A percentile compares a stretch with the other conserved stretches of the same genome.
phyloP scores from a whole-genome alignment of 1,140 invertebrate genomes.

The Calliphora vicina region DNA sequence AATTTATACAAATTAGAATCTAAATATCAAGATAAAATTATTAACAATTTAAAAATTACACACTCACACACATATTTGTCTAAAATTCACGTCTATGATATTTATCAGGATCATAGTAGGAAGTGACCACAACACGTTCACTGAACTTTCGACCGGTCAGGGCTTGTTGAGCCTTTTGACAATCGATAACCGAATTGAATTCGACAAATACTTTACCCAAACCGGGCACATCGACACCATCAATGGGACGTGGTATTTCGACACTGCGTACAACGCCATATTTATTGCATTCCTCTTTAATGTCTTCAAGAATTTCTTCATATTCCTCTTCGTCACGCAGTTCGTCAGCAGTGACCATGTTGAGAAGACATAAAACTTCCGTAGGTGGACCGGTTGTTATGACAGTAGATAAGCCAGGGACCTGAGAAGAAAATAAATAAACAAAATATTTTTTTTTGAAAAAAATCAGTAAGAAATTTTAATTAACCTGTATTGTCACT shows the following conservation, averaged over 20 bases:
- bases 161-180: constrained; percentile 98
- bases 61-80: constrained; percentile 51
- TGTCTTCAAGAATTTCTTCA: constrained; percentile 98
- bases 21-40: not conserved
- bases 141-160: constrained; percentile 98
- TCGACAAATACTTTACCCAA: constrained; percentile 99
- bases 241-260: constrained; percentile 97
- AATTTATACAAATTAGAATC: too few species aligned
- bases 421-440: constrained; percentile 66
- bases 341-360: constrained; percentile 99
- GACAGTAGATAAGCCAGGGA: constrained; percentile 88
- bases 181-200: constrained; percentile 95
- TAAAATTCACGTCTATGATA: constrained; percentile 99
- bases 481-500: constrained; percentile 71
- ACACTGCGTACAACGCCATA: constrained; percentile 95
- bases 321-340: constrained; percentile 98
- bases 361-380: constrained; percentile 96
- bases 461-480: too few species aligned
- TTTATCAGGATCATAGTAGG: constrained; percentile 94
- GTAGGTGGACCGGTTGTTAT: constrained; percentile 91
- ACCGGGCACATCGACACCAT: constrained; percentile 96
- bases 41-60: not conserved
- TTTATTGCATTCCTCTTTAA: constrained; percentile 97
- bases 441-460: too few species aligned
- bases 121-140: constrained; percentile 98